phyloP scores from a whole-genome alignment of 1,140 invertebrate genomes.

The Mamestra configurata region DNA sequence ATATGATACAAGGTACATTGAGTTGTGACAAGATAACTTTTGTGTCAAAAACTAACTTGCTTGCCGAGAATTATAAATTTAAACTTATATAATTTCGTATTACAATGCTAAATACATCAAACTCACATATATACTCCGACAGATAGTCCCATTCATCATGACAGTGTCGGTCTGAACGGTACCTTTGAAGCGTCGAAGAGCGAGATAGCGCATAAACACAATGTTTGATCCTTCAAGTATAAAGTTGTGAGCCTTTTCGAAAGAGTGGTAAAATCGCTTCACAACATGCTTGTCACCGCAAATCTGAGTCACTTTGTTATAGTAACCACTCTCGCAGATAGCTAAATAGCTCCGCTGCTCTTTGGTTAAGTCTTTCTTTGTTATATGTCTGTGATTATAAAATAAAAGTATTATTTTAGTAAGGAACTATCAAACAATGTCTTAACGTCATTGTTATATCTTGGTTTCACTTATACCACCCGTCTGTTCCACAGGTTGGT shows the following conservation, averaged over 20 bases:
- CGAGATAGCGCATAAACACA: constrained; percentile 89
- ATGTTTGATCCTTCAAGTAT: constrained; percentile 90
- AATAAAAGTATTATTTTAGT: constrained; percentile 6
- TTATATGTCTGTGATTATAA: constrained; percentile 71
- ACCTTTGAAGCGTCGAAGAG: constrained; percentile 87
- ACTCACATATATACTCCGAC: constrained; percentile 89
- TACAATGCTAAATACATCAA: not conserved
- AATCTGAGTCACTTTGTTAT: constrained; percentile 83
- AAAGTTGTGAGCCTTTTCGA: constrained; percentile 81
- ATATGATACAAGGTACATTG: too few relatives aligned
- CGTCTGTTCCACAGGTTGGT: too few relatives aligned
- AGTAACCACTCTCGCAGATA: constrained; percentile 83
- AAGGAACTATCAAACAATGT: too few relatives aligned
- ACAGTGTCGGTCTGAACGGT: constrained; percentile 87
- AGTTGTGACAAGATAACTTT: too few relatives aligned
- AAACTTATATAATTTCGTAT: not conserved
- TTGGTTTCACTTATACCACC: too few relatives aligned
- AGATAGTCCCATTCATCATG: constrained; percentile 88
- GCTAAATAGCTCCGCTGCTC: constrained; percentile 85
- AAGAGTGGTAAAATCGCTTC: constrained; percentile 79
- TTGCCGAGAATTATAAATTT: too few relatives aligned
- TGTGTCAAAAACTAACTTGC: too few relatives aligned
- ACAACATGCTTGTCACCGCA: constrained; percentile 76
- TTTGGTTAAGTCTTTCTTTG: constrained; percentile 76
- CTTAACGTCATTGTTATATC: too few relatives aligned